Evolutionary conservation across 2,888 invertebrate genomes (phyloP), one percentile per base, ranked within the genome.

Genomic region (Plagiodera versicolora): DNA sequence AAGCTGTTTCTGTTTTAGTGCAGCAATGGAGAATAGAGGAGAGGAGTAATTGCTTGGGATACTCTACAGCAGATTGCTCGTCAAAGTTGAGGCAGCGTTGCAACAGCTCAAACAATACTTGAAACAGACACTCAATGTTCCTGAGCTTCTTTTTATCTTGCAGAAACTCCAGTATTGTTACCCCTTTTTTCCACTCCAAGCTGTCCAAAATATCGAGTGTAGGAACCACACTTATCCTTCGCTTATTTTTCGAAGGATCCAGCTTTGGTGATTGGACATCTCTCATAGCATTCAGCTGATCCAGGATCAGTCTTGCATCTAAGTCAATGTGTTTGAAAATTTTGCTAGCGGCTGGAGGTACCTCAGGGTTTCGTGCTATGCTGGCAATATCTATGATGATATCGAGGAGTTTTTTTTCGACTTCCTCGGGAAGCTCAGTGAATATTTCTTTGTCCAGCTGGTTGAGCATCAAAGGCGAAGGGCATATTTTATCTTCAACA

Each of bases 31-130:
- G 84, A 28, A 96, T 83, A 1, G 87, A 87, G 0, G 92, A 89
- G 0, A 98, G 81, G 17, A 94, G 83, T 14, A 97, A 81, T 75
- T 97, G 96, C 77, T 95, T 95, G 0, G 91, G 86, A 75, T 97
- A 97, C 76, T 97, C 96, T 0, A 92, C 86, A 16, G 88, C 85
- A 1, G 87, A 86, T 72, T 93, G 92, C 67, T 92, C 90, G 72
- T 94, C 94, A 70, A 92, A 88, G 64, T 88, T 85, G 44, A 95
- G 80, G 67, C 94, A 93, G 80, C 87, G 87, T 72, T 89, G 88
- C 11, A 96, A 78, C 49, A 95, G 79, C 60, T 89, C 88, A 75
- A 96, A 95, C 0, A 95, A 79, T 1, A 87, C 75, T 0, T 89
- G 87, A n/a, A 95, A 83, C 47, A 96, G 81, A 0, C 83, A 69